Evolutionary conservation across 2,888 invertebrate genomes (phyloP).

Genomic region (Neuroscelio doddi): DNA sequence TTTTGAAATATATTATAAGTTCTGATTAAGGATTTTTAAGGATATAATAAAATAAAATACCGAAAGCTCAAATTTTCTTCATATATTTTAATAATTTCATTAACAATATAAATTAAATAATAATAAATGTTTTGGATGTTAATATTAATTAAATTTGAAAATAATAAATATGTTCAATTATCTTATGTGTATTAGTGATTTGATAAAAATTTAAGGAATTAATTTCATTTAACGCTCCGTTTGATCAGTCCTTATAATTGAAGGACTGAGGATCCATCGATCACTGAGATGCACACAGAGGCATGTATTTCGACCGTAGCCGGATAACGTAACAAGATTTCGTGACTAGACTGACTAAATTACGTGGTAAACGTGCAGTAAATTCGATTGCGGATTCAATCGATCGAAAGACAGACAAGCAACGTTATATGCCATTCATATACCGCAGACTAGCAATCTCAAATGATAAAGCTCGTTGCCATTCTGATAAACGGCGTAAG

Average conservation of each 20-base stretch:
- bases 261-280: conserved; percentile 6
- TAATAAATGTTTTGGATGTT: too few species aligned
- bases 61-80: too few species aligned
- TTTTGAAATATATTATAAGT: conserved; percentile 1
- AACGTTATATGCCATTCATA: conserved; percentile 6
- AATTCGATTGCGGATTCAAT: conserved; percentile 25
- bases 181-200: too few species aligned
- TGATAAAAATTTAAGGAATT: too few species aligned
- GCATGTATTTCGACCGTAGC: conserved; percentile 4
- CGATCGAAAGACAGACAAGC: conserved; percentile 19
- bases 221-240: not conserved
- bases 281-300: conserved; percentile 10
- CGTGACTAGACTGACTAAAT: conserved; percentile 27
- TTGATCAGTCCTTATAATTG: not conserved
- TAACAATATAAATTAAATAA: too few species aligned
- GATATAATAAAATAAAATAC: too few species aligned
- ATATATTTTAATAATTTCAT: too few species aligned
- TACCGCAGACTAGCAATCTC: conserved; percentile 1
- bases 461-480: too few species aligned
- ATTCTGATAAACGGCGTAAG: not conserved
- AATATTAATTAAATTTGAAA: too few species aligned
- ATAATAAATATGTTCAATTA: too few species aligned
- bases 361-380: conserved; percentile 20
- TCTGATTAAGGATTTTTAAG: not conserved
- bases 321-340: conserved; percentile 23